Percentiles rank a stretch among this genome's conserved stretches.
phyloP scores from a whole-genome alignment of 2,888 invertebrate species.

The Meliscaeva auricollis region DNA sequence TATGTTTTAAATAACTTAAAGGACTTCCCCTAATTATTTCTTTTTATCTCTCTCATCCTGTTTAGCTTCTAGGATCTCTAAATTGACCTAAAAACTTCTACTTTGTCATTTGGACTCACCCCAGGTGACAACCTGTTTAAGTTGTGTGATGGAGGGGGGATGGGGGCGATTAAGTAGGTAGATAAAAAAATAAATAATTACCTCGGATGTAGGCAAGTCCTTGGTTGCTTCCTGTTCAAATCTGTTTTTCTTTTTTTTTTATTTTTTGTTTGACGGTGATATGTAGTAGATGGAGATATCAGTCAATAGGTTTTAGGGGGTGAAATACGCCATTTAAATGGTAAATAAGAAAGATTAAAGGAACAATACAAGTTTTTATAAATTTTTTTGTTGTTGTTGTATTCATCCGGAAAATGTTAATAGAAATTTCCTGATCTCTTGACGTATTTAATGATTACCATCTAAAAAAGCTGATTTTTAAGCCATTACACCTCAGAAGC shows the following conservation, averaged over 20 bases:
- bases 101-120: conserved; percentile 12
- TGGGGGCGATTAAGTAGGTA: not conserved
- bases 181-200: conserved; percentile 16
- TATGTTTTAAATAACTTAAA: conserved; percentile 24
- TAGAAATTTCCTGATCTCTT: too few relatives aligned
- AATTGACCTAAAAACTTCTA: conserved; percentile 18
- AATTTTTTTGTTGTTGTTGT: too few relatives aligned
- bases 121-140: conserved; percentile 18
- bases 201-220: conserved; percentile 8
- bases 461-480: too few relatives aligned
- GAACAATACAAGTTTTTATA: not conserved
- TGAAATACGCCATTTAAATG: not conserved
- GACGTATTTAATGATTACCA: too few relatives aligned
- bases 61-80: conserved; percentile 1
- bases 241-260: not conserved
- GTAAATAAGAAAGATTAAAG: not conserved
- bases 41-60: conserved; percentile 4
- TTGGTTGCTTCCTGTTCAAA: conserved; percentile 3
- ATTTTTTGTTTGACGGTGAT: not conserved
- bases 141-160: not conserved
- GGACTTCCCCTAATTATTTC: conserved; percentile 16
- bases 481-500: too few relatives aligned
- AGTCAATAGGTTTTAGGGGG: not conserved
- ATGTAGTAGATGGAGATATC: not conserved
- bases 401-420: too few relatives aligned